Base-by-base conservation (phyloP, 2,113 vertebrate genomes). In the Catagonus wagneri region DNA sequence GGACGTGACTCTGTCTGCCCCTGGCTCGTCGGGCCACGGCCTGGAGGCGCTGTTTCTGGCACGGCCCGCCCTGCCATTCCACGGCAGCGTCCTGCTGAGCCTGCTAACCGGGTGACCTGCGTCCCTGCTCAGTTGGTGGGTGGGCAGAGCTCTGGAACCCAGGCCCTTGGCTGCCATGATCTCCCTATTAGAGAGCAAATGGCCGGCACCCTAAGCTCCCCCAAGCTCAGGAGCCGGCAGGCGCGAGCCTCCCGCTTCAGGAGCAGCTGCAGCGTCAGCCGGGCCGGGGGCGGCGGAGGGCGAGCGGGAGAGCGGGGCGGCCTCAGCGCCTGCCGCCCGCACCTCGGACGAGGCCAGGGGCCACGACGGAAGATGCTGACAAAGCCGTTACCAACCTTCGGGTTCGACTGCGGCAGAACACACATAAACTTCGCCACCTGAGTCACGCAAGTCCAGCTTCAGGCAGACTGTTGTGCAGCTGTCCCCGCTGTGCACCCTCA, bases 381-480 rank as follows among this genome's bases (percentile, higher is more conserved):
- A 85, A 17, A 71, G 14, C 14, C 39, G 25, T 19, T 1, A 5
- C 17, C 50, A 8, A 44, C 44, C 44, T 8, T 44, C 44, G 44
- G 5, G 44, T 8, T 44, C 5, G 8, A 44, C 44, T 44, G 44
- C 8, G 44, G 44, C 44, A 44, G 44, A 8, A 44, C 44, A 44
- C 44, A 44, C 44, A 44, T 29, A 27, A 90, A n/a, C n/a, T n/a
- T n/a, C n/a, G n/a, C n/a, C n/a, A n/a, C n/a, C n/a, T n/a, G n/a
- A n/a, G n/a, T n/a, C n/a, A n/a, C n/a, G n/a, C n/a, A n/a, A n/a
- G n/a, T n/a, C n/a, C n/a, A n/a, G n/a, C n/a, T n/a, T n/a, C n/a
- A n/a, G n/a, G n/a, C n/a, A n/a, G n/a, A n/a, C 3, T 14, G 63
- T 3, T 15, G 2, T 20, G 54, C 1, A 1, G 11, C n/a, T 5